A percentile compares a stretch with the other conserved stretches of the same genome.
Evolutionary conservation across 2,888 invertebrate genomes (phyloP).

Genomic region (Stenotaenia linearis): DNA sequence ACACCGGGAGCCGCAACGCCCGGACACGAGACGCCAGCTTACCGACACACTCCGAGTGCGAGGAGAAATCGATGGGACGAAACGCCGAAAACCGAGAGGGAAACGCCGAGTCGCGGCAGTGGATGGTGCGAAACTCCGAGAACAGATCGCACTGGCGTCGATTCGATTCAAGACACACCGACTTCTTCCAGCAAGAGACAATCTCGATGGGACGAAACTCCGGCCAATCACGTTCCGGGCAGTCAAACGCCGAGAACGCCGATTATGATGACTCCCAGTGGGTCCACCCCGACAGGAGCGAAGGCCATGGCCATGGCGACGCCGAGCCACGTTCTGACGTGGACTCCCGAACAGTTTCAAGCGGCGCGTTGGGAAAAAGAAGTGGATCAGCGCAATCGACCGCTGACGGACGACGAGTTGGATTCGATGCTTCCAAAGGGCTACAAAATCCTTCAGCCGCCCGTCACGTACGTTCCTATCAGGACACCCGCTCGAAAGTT

Average conservation of each 20-base stretch:
- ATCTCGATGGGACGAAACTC: constrained; percentile 98
- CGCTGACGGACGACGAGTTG: constrained; percentile 92
- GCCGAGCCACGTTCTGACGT: constrained; percentile 90
- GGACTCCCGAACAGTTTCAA: constrained; percentile 99
- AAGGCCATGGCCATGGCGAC: constrained; percentile 99
- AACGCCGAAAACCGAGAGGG: constrained; percentile 94
- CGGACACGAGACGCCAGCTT: constrained; percentile 75
- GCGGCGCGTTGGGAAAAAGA: constrained; percentile 97
- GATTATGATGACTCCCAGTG: no score
- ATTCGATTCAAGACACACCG: constrained; percentile 77
- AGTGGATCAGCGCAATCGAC: constrained; percentile 95
- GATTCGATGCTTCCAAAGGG: constrained; percentile 97
- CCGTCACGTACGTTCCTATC: constrained; percentile 91
- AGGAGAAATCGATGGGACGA: constrained; percentile 98
- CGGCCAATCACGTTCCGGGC: constrained; percentile 55
- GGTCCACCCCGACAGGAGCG: constrained; percentile 79
- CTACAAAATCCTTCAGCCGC: constrained; percentile 93
- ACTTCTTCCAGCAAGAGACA: constrained; percentile 92
- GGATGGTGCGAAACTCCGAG: constrained; percentile 99
- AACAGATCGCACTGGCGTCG: constrained; percentile 80
- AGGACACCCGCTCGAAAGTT: constrained; percentile 96
- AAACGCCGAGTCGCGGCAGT: constrained; percentile 91
- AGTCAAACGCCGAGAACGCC: constrained; percentile 59
- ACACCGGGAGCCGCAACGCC: constrained; percentile 80
- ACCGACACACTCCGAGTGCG: constrained; percentile 61